Evolutionary conservation across 2,113 vertebrate genomes (phyloP), one percentile per base, ranked within the genome.

Genomic region (Scomber japonicus): DNA sequence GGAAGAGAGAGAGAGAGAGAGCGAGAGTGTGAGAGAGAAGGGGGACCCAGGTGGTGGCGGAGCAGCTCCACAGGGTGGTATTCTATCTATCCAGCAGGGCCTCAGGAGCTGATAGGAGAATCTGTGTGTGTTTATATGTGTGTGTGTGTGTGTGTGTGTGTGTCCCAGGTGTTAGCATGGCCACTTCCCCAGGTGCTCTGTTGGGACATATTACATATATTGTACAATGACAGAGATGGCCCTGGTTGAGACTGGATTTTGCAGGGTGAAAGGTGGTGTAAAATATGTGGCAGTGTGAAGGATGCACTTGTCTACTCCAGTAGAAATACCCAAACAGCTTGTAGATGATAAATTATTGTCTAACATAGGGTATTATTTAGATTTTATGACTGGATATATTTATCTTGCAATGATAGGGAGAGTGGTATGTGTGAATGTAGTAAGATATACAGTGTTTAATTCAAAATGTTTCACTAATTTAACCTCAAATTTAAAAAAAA

Each of bases 201-300:
- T 84, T 89, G 90, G 89, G 91, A 93, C 91, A 83, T 91, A 92
- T 94, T 93, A 92, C 85, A 93, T 91, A 88, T 86, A 92, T 88
- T 89, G 83, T 92, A 93, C 88, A 82, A 78, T 91, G 89, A 92
- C 88, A 93, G 88, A 84, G 84, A 88, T 88, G 90, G 82, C 84
- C 87, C 78, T 81, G 82, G 81, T 91, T 89, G 85, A 89, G 88
- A 79, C 78, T 83, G 75, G 80, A 91, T 87, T 88, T 84, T 86
- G 84, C 75, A 65, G 70, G 74, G 83, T 85, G 82, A 81, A 86
- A 82, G 88, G 79, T 82, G 82, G 79, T 77, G 71, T 91, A 88
- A 90, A 90, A 87, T 84, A 88, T 84, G 73, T 81, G 88, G 82
- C 75, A 92, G 75, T 78, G 70, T 82, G 84, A 90, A 83, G 79